Evolutionary conservation across 2,797 vertebrate genomes (phyloP).

Genomic region (Urocyon cinereoargenteus): DNA sequence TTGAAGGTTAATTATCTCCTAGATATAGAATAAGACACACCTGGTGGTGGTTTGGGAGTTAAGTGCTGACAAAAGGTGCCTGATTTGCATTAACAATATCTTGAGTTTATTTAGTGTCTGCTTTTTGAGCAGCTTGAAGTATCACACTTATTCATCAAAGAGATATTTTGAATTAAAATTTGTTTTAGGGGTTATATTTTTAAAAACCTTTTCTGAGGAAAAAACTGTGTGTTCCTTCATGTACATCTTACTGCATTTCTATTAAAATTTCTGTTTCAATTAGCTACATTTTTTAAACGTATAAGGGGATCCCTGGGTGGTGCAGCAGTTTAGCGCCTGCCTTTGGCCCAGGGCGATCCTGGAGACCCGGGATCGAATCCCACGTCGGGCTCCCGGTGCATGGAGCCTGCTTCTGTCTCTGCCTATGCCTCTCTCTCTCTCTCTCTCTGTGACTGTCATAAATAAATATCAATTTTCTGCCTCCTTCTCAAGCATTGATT

Average conservation of each 20-base stretch:
- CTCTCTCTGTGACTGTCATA: too few species aligned
- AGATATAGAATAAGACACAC: conserved; percentile 48
- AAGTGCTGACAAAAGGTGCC: conserved; percentile 48
- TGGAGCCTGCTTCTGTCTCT: too few species aligned
- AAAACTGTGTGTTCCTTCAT: conserved; percentile 18
- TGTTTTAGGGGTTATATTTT: conserved; percentile 44
- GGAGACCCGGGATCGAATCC: too few species aligned
- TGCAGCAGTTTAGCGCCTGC: too few species aligned
- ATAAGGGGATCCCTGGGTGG: too few species aligned
- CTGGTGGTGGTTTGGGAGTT: conserved; percentile 52
- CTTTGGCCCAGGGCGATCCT: too few species aligned
- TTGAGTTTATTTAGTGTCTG: conserved; percentile 69
- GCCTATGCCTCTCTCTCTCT: too few species aligned
- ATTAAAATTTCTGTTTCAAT: conserved; percentile 47
- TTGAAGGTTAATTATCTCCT: conserved; percentile 61
- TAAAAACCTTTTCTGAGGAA: conserved; percentile 19
- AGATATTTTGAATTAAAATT: conserved; percentile 69
- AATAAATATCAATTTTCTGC: conserved; percentile 18
- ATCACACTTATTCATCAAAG: conserved; percentile 43
- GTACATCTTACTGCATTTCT: conserved; percentile 20
- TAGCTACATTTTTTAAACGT: background rate
- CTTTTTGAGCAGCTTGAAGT: conserved; percentile 57
- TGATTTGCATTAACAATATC: conserved; percentile 74
- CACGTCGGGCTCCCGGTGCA: too few species aligned
- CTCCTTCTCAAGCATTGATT: conserved; percentile 15